Evolutionary conservation across 2,888 invertebrate genomes (phyloP).

Genomic region (Dasypolia templi): DNA sequence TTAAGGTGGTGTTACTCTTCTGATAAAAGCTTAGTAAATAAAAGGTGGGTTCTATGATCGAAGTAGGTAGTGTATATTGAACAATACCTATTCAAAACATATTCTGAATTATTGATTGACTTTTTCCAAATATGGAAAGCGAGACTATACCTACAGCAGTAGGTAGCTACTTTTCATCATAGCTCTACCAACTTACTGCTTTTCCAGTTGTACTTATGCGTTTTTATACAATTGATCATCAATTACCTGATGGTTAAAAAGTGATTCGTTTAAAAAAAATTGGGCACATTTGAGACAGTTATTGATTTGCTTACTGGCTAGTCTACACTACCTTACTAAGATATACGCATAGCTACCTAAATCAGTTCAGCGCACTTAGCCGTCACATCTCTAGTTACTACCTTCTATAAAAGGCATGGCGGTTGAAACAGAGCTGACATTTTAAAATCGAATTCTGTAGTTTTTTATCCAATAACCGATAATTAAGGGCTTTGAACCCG

Average conservation of each 20-base stretch:
- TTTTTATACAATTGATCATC: not conserved
- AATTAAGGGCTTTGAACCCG: constrained; percentile 45
- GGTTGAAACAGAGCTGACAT: not conserved
- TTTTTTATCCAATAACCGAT: constrained; percentile 32
- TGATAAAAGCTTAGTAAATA: not conserved
- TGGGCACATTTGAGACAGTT: not conserved
- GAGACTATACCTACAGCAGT: too few relatives aligned
- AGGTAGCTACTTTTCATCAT: not conserved
- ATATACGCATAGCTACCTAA: too few relatives aligned
- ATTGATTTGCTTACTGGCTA: not conserved
- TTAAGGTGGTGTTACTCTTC: constrained; percentile 5
- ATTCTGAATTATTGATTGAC: not conserved
- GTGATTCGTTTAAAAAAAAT: not conserved
- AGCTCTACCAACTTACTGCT: not conserved
- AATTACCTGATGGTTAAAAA: not conserved
- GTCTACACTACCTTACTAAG: not conserved
- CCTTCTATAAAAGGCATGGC: not conserved
- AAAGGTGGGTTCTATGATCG: not conserved
- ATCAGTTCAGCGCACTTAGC: not conserved
- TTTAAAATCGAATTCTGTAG: constrained; percentile 12
- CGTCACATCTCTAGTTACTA: not conserved
- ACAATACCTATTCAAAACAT: not conserved
- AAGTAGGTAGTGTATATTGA: too few relatives aligned
- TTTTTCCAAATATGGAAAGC: not conserved
- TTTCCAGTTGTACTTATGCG: not conserved